Conservation (phyloP, 1,140 invertebrate genomes). For the Trichogramma pretiosum region DNA sequence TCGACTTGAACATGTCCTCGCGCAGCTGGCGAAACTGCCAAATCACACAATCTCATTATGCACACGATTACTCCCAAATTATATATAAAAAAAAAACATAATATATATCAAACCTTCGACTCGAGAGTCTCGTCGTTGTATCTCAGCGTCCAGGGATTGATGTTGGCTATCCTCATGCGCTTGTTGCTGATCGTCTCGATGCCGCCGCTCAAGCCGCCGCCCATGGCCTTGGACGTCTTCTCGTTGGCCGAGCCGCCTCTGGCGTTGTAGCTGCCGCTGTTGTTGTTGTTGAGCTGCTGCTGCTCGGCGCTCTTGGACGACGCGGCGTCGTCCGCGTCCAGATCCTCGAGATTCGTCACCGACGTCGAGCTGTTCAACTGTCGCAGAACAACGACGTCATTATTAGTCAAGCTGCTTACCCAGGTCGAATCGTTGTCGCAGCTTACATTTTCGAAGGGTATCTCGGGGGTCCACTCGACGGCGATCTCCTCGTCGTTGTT, state of each 20-base stretch:
- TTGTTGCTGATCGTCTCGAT: constrained; percentile 90
- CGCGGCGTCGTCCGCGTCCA: constrained; percentile 37
- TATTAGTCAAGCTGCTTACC: too few species aligned
- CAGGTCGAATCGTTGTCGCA: too few species aligned
- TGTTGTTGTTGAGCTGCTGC: too few species aligned
- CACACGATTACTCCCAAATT: neutral
- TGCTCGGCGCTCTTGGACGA: constrained; percentile 30
- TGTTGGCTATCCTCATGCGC: constrained; percentile 77
- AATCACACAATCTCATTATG: neutral
- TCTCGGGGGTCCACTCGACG: constrained; percentile 81
- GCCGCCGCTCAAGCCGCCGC: constrained; percentile 58
- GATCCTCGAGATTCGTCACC: constrained; percentile 42
- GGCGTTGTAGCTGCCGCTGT: too few species aligned
- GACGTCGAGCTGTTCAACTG: constrained; percentile 46
- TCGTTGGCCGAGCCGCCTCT: constrained; percentile 44
- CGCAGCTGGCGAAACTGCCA: constrained; percentile 74
- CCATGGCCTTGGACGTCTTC: constrained; percentile 77
- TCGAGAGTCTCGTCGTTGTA: constrained; percentile 71
- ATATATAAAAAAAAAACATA: neutral
- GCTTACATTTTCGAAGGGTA: constrained; percentile 78
- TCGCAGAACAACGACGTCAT: neutral
- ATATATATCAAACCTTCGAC: constrained; percentile 46
- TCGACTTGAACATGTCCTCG: constrained; percentile 90
- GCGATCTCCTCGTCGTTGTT: constrained; percentile 61
- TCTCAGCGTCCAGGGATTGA: constrained; percentile 75